phyloP scores from a whole-genome alignment of 2,797 vertebrate genomes.

The Hyperoplus lanceolatus region DNA sequence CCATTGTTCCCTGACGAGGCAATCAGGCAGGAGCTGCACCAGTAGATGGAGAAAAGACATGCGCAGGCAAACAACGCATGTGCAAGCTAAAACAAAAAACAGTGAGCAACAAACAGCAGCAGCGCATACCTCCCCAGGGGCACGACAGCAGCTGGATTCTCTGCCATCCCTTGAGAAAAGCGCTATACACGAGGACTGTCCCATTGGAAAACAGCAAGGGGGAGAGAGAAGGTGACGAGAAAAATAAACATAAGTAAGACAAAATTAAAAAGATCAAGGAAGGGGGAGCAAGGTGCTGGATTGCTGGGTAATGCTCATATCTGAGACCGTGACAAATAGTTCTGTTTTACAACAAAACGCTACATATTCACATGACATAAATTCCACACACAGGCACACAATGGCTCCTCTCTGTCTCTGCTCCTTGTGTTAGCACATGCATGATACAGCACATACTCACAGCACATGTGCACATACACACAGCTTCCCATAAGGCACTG shows the following conservation, averaged over 20 bases:
- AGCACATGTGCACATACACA: not conserved
- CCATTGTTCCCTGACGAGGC: slow-evolving; percentile 38
- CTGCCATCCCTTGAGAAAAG: slow-evolving; percentile 40
- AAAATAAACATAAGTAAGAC: not conserved
- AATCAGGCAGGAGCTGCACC: slow-evolving; percentile 53
- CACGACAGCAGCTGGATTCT: slow-evolving; percentile 51
- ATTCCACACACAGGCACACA: not conserved
- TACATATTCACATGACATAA: slow-evolving; percentile 38
- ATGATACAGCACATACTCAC: slow-evolving; percentile 5
- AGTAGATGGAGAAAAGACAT: slow-evolving; percentile 23
- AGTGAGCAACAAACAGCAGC: slow-evolving; percentile 30
- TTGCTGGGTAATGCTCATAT: slow-evolving; percentile 34
- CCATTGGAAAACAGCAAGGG: slow-evolving; percentile 25
- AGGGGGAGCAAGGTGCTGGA: slow-evolving; percentile 16
- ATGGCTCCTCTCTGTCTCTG: not conserved
- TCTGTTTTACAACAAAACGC: slow-evolving; percentile 34
- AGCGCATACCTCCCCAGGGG: slow-evolving; percentile 32
- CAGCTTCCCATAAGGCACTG: slow-evolving; percentile 49
- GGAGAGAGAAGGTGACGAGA: not conserved
- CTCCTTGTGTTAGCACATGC: slow-evolving; percentile 14
- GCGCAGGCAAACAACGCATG: not conserved
- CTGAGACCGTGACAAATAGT: slow-evolving; percentile 44
- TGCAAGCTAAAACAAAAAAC: slow-evolving; percentile 7
- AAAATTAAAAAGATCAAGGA: not conserved
- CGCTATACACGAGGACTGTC: slow-evolving; percentile 33